A percentile compares a stretch with the other conserved stretches of the same genome.
Conservation (phyloP, 1,140 invertebrate species). For the Medauroidea extradentata region DNA sequence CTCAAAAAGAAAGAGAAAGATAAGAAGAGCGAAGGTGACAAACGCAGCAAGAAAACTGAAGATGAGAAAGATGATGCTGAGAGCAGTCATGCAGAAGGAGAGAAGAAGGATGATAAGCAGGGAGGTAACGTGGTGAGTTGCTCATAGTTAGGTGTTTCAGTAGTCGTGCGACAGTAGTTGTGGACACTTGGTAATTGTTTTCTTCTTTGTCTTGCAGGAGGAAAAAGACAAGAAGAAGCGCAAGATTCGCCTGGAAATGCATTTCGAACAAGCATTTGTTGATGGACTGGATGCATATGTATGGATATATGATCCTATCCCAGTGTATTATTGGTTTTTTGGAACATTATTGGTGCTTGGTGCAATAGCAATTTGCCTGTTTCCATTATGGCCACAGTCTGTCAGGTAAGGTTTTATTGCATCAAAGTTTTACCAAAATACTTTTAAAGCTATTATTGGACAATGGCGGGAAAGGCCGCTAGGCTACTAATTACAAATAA, state of each 20-base stretch:
- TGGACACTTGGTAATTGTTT: neutral
- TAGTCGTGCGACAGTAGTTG: neutral
- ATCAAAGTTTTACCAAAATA: neutral
- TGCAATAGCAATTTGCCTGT: constrained; percentile 93
- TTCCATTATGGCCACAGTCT: constrained; percentile 94
- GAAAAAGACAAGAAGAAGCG: constrained; percentile 51
- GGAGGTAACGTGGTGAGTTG: neutral
- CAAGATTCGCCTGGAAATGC: constrained; percentile 87
- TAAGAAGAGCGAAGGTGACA: constrained; percentile 57
- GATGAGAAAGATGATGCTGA: constrained; percentile 49
- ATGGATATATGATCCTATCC: constrained; percentile 98
- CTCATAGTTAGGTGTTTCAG: neutral
- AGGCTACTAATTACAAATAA: too few relatives aligned
- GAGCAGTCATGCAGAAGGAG: constrained; percentile 50
- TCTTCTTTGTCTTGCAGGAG: constrained; percentile 14
- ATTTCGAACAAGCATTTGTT: constrained; percentile 88
- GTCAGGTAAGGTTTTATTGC: constrained; percentile 52
- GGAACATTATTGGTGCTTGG: constrained; percentile 88
- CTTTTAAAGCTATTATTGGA: too few relatives aligned
- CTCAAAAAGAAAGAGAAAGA: constrained; percentile 52
- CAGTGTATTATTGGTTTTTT: constrained; percentile 93
- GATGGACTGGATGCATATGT: constrained; percentile 96
- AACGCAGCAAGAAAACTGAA: constrained; percentile 48
- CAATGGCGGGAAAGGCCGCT: too few relatives aligned
- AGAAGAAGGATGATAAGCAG: constrained; percentile 32